Evolutionary conservation across 2,888 invertebrate genomes (phyloP), one percentile per base, ranked within the genome.

Genomic region (Philereme vetulata): DNA sequence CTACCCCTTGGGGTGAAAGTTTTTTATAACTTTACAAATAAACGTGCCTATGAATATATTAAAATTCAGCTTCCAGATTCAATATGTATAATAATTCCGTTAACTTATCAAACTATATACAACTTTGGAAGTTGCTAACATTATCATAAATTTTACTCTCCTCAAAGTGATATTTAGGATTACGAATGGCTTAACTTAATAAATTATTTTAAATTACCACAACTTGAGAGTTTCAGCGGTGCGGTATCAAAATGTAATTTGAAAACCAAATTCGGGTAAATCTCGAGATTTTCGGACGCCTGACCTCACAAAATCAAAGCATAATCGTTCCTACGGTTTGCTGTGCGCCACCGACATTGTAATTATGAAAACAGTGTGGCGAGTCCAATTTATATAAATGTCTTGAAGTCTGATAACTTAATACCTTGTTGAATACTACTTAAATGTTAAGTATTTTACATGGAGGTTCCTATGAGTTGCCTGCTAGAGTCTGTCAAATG

Each of bases 291-390:
- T 62, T 57, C 45, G 42, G 32, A 11, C 54, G 57, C 51, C 44
- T 62, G 57, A 57, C 45, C 43, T 57, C 51, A 62, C 54, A n/a
- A n/a, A 54, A 43, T 62, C 62, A 62, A 62, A 62, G 49, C 11
- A 38, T 11, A 36, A 36, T 42, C 48, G n/a, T 21, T 40, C 2
- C 4, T 51, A 42, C 47, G 52, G 38, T 50, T 51, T 51, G 56
- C 36, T 40, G 42, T 50, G 35, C 53, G 46, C 38, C n/a, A 47
- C 4, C 44, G 6, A 40, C 33, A n/a, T 8, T 33, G 33, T 33
- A 10, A 4, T n/a, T 7, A 5, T 45, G 9, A 33, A 44, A 36
- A 34, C 7, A 10, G 34, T 44, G 5, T 9, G 38, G 32, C 9
- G 45, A 35, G 47, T 55, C 47, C 45, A 55, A 47, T 55, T 42